Base-by-base conservation (phyloP, 92 coral and sea anemone species). In the Heteractis magnifica region DNA sequence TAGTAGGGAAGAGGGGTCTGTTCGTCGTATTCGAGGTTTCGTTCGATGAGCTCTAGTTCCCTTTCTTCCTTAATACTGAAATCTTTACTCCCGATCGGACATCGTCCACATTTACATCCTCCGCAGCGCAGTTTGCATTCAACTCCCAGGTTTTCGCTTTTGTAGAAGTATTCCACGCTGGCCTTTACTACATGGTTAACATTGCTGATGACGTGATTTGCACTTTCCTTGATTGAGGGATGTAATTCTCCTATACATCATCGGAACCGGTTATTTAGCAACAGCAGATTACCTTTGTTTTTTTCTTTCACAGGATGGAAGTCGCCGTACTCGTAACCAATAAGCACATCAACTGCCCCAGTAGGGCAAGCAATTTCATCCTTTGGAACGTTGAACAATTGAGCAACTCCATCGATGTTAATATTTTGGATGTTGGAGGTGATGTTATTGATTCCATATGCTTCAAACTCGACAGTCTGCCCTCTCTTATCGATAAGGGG, bases 381-480 rank as follows among this genome's bases (percentile, higher is more conserved):
- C 5, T 10, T 52, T 52, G 56, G 56, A 10, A 52, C 56, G 10
- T 10, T 10, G 56, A 52, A 52, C 6, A 52, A 5, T 5, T 52
- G 56, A 5, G 56, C 5, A 5, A 52, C 10, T 52, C 56, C 56
- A 10, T 52, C 10, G 6, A 52, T 52, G 56, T 10, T 10, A 10
- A 52, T 52, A 52, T 10, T 52, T 65, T 65, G 72, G 72, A 89
- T 89, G 77, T 79, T 77, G 26, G 85, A 77, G 49, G 89, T 89
- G 5, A 81, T 81, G 23, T 86, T 82, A 48, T 81, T 76, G 0
- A 83, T 72, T 19, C 91, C 88, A 71, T 71, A 88, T 49, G 85
- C 87, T 48, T 87, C 83, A 51, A 82, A 76, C 23, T 77, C 49
- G 73, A 82, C 52, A 51, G 71, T 65, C 10, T 77, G 72, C n/a